These are phyloP conservation scores for Catamblyrhynchus diadema DNA, from an alignment of 2,797 vertebrate genomes.

Conservation along the genomic window DNA sequence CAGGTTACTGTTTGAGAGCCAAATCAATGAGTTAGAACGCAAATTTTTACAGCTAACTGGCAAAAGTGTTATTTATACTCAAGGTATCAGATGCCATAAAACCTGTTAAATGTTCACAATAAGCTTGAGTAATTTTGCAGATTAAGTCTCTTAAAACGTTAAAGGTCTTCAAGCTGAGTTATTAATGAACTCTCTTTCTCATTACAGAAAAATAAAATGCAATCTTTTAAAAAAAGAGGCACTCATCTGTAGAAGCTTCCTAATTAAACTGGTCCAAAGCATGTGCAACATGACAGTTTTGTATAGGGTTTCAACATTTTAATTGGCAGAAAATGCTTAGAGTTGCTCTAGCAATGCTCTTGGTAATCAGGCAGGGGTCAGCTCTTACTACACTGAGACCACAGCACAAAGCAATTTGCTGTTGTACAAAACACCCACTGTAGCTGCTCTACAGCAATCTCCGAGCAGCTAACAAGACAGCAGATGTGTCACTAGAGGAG, in stretches of 20 bases:
- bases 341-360: conserved; percentile 39
- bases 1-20: background rate
- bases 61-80: conserved; percentile 40
- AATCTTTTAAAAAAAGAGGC: conserved; percentile 67
- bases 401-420: conserved; percentile 43
- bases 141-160: conserved; percentile 58
- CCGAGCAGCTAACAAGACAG: conserved; percentile 60
- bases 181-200: conserved; percentile 62
- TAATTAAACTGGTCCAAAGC: conserved; percentile 73
- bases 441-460: conserved; percentile 40
- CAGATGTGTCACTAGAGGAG: conserved; percentile 45
- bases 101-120: background rate
- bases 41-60: background rate
- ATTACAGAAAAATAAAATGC: conserved; percentile 66
- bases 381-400: conserved; percentile 30
- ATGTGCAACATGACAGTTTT: conserved; percentile 47
- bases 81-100: conserved; percentile 21
- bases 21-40: background rate
- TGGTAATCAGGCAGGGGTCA: conserved; percentile 66
- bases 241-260: conserved; percentile 68
- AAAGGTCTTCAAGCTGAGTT: conserved; percentile 66
- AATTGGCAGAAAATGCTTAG: conserved; percentile 73
- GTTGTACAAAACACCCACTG: background rate
- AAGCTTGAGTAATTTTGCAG: conserved; percentile 61
- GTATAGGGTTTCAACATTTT: conserved; percentile 63